Evolutionary conservation across 92 coral and sea anemone genomes (phyloP), one percentile per base, ranked within the genome.

Genomic region (Palythoa grandis): DNA sequence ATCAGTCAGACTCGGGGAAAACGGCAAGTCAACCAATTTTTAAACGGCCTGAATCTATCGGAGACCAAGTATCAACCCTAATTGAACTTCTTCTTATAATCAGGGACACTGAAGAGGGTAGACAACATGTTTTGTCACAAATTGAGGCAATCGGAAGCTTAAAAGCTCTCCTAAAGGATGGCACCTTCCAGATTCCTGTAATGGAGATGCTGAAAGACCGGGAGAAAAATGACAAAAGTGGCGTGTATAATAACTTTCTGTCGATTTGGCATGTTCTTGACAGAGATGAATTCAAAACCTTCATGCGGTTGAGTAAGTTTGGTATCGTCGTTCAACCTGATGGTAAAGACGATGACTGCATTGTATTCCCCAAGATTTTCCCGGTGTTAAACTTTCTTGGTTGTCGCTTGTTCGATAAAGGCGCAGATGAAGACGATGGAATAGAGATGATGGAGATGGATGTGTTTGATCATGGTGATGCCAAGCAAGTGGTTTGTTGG

Each of bases 401-500:
- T 14, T 53, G 58, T 14, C 15, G 58, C 58, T 14, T 53, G 58
- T 53, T 53, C 58, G 15, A 53, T 10, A 53, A 53, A 53, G 58
- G 15, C 11, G 15, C 58, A 14, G 1, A 9, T 53, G 58, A 53
- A 53, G 58, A 53, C 7, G 52, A 23, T 9, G 61, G 77, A 0
- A 60, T 52, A 22, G 93, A 90, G 37, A 17, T 90, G 5, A 5
- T 90, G 61, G 93, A 90, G 84, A 88, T 90, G 92, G 93, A 88
- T 88, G 80, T 90, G 12, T 76, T 82, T 68, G 92, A 89, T 13
- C 88, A 86, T 60, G 88, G 84, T 24, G 88, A 87, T 17, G 0
- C n/a, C 16, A 83, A 88, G 53, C 93, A 88, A 83, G 93, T 90
- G 14, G 93, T 90, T 39, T 90, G 93, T 12, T 90, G 93, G 93